A percentile compares a stretch with the other conserved stretches of the same genome.
These are phyloP conservation scores for Sebastes flavidus DNA, from an alignment of 2,797 vertebrate species.

Conservation along the genomic window DNA sequence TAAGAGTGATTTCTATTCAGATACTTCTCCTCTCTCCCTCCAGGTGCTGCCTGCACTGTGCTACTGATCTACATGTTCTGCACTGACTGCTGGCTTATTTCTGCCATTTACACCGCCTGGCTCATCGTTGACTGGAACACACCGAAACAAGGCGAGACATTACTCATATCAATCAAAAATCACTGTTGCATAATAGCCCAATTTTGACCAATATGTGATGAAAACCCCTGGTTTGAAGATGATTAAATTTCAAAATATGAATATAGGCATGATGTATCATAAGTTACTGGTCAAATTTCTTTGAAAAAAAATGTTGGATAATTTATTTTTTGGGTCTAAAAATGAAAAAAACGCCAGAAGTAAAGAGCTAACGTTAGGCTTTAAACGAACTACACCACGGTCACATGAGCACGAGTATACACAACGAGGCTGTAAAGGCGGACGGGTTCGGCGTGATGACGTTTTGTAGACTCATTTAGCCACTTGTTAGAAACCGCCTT, in stretches of 20 bases:
- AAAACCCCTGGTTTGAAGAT: not conserved
- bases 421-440: too few relatives aligned
- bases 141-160: conserved; percentile 88
- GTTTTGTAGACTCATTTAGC: too few relatives aligned
- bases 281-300: not conserved
- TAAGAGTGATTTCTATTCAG: not conserved
- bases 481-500: too few relatives aligned
- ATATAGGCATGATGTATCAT: not conserved
- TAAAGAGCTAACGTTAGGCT: too few relatives aligned
- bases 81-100: conserved; percentile 93
- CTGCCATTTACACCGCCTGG: conserved; percentile 92
- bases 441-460: too few relatives aligned
- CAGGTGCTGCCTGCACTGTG: conserved; percentile 87
- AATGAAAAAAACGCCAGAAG: too few relatives aligned
- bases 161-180: not conserved
- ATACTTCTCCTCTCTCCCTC: not conserved
- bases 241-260: too few relatives aligned
- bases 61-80: conserved; percentile 92
- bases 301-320: not conserved
- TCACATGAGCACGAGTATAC: too few relatives aligned
- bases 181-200: not conserved
- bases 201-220: not conserved
- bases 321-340: too few relatives aligned
- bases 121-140: conserved; percentile 98
- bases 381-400: too few relatives aligned